Evolutionary conservation across 2,113 vertebrate species (phyloP).

Genomic region (Leptobrachium ailaonicum): DNA sequence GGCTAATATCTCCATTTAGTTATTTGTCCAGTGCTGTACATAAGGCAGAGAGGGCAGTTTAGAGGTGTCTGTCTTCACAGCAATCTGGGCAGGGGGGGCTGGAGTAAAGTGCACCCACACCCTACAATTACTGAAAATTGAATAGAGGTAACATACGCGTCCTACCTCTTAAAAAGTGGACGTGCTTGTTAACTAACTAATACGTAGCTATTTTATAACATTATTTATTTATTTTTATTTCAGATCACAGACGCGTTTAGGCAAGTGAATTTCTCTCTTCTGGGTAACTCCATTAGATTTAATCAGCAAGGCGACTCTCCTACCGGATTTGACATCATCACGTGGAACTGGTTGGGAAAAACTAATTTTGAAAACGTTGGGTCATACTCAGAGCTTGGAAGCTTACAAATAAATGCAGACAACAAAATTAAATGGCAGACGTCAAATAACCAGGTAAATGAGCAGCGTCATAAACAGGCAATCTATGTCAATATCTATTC

Average conservation of each 20-base stretch:
- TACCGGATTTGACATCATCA: constrained; percentile 72
- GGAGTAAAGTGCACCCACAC: too few species aligned
- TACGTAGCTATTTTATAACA: too few species aligned
- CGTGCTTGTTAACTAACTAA: too few species aligned
- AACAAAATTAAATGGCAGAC: constrained; percentile 56
- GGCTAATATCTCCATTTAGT: too few species aligned
- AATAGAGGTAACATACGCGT: too few species aligned
- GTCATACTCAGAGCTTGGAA: constrained; percentile 58
- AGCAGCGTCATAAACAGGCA: not conserved
- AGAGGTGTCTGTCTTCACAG: too few species aligned
- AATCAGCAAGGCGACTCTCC: constrained; percentile 69
- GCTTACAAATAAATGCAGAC: fast-evolving
- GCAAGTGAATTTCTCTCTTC: constrained; percentile 67
- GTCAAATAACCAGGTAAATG: constrained; percentile 47
- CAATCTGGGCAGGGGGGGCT: too few species aligned
- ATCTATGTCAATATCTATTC: too few species aligned
- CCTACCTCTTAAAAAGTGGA: too few species aligned
- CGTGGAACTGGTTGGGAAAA: constrained; percentile 70
- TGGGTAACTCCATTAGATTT: constrained; percentile 68
- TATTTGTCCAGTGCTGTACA: too few species aligned
- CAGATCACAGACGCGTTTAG: constrained; percentile 54
- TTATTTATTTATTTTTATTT: not conserved
- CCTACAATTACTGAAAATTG: too few species aligned
- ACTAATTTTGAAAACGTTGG: constrained; percentile 67
- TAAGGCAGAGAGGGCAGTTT: too few species aligned